Conservation (phyloP, 2,888 invertebrate genomes). For the Candidula unifasciata region DNA sequence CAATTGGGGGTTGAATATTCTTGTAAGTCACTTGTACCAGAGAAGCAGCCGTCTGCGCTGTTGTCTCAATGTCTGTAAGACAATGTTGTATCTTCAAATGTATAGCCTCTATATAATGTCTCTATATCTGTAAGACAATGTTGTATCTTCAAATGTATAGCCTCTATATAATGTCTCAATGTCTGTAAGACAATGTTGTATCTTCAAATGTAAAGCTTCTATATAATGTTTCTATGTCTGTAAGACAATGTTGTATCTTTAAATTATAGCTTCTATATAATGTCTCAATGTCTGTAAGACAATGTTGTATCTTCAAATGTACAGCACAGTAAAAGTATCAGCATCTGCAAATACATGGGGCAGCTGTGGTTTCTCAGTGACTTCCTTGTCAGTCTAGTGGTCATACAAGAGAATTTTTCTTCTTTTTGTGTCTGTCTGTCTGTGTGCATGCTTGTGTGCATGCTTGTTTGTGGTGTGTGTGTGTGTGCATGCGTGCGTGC, state of each 20-base stretch:
- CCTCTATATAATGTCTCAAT: too few species aligned
- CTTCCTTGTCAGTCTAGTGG: too few species aligned
- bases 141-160: neutral
- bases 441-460: too few species aligned
- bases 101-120: too few species aligned
- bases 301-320: neutral
- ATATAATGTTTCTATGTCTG: slow-evolving; percentile 64
- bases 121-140: slow-evolving; percentile 59
- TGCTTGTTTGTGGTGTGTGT: too few species aligned
- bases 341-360: too few species aligned
- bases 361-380: too few species aligned
- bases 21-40: slow-evolving; percentile 76
- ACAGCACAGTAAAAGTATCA: neutral
- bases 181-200: slow-evolving; percentile 56
- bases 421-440: too few species aligned
- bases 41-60: slow-evolving; percentile 72
- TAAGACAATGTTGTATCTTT: neutral
- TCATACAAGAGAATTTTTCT: too few species aligned
- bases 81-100: neutral
- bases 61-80: slow-evolving; percentile 60
- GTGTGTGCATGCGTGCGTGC: too few species aligned
- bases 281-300: slow-evolving; percentile 59
- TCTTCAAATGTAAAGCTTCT: too few species aligned
- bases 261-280: too few species aligned
- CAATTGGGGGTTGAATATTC: slow-evolving; percentile 73